phyloP scores from a whole-genome alignment of 1,140 invertebrate genomes.

The Tetramorium parvispinum region DNA sequence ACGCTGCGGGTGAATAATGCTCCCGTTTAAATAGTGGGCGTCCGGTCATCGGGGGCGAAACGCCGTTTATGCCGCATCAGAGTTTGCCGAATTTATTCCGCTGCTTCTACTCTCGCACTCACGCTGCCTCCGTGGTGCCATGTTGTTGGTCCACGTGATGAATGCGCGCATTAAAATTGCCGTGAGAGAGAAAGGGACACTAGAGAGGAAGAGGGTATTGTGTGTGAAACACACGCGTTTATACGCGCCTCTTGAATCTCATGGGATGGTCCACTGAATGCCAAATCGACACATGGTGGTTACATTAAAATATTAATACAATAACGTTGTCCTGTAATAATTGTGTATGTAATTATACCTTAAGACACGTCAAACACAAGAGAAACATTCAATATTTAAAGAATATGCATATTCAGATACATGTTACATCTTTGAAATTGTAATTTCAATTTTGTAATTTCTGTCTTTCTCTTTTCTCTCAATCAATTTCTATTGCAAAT shows the following conservation, averaged over 20 bases:
- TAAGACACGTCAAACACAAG: not conserved
- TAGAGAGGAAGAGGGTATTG: not conserved
- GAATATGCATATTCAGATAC: not conserved
- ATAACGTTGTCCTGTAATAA: not conserved
- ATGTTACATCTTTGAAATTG: not conserved
- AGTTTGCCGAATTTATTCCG: slow-evolving; percentile 80
- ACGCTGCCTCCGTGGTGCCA: slow-evolving; percentile 66
- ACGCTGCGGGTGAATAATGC: slow-evolving; percentile 76
- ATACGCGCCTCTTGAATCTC: slow-evolving; percentile 8
- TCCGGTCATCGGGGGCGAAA: slow-evolving; percentile 74
- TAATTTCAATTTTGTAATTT: too few relatives aligned
- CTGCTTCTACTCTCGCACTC: slow-evolving; percentile 66
- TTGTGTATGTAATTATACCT: not conserved
- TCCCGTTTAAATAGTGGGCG: slow-evolving; percentile 75
- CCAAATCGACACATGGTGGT: slow-evolving; percentile 5
- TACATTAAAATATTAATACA: slow-evolving; percentile 18
- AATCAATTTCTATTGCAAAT: not conserved
- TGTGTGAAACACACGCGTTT: slow-evolving; percentile 4
- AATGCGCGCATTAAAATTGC: slow-evolving; percentile 78
- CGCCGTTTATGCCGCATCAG: slow-evolving; percentile 79
- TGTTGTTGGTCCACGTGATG: slow-evolving; percentile 72
- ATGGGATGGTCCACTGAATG: slow-evolving; percentile 13
- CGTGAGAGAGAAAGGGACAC: slow-evolving; percentile 34
- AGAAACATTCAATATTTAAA: not conserved
- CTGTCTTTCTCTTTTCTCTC: not conserved